Evolutionary conservation across 2,888 invertebrate genomes (phyloP), one percentile per base, ranked within the genome.

Genomic region (Empis stercorea): DNA sequence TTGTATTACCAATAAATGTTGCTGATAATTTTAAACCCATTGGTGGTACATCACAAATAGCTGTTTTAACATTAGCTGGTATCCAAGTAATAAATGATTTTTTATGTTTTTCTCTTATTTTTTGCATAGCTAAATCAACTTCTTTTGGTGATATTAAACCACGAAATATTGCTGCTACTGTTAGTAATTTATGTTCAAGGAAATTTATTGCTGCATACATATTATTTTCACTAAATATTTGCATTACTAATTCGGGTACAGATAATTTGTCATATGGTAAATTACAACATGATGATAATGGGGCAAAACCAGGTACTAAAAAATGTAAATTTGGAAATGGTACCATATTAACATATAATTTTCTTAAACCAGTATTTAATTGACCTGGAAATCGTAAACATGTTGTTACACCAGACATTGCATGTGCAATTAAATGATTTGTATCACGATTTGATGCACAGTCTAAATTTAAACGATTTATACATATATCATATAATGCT

Each of bases 261-360:
- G 81, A 79, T 2, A 80, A 60, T 30, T 80, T 73, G 56, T 80
- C 69, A 70, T 84, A 85, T 2, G 73, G 76, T 54, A 76, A 76
- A 48, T 76, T 78, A 49, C 74, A 76, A 30, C 80, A 73, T 2
- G 81, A 81, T 5, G 80, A 84, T 23, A 87, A 70, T 0, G 87
- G 87, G 0, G 86, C 86, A 61, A 86, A 81, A 14, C 76, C 76
- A 4, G 88, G 84, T 75, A 88, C 86, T 61, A 89, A 87, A 73
- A 89, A 89, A 61, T 89, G 88, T 1, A 89, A 73, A 15, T 86
- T 73, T 0, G 91, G 91, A 74, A 89, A 91, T 0, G 91, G 91
- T 1, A 91, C 87, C 89, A 92, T 89, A 66, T 91, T 92, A 23
- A 89, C 85, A 1, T 85, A 85, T n/a, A 87, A 70, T 67, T 92